These are phyloP conservation scores for Chaenocephalus aceratus DNA, from an alignment of 2,113 vertebrate species.

Conservation along the genomic window DNA sequence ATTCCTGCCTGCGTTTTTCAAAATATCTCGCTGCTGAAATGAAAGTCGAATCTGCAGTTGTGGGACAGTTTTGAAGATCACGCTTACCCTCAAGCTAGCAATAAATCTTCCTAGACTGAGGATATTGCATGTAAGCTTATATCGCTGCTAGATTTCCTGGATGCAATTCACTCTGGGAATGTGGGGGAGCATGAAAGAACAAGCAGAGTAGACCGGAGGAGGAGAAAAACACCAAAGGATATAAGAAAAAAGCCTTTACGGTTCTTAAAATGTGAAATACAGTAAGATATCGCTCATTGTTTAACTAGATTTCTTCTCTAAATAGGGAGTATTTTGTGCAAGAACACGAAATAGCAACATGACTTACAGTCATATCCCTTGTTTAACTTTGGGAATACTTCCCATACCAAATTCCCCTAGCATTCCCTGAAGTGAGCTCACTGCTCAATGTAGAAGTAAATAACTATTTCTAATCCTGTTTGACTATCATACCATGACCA, in stretches of 20 bases:
- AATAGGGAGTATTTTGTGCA: background rate
- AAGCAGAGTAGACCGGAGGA: conserved; percentile 14
- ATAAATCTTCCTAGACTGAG: conserved; percentile 57
- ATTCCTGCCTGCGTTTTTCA: conserved; percentile 78
- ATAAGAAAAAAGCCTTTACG: background rate
- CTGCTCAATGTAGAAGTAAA: background rate
- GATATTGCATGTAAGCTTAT: conserved; percentile 62
- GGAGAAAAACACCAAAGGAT: conserved; percentile 22
- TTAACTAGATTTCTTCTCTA: background rate
- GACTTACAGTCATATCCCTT: conserved; percentile 17
- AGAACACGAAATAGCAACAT: conserved; percentile 15
- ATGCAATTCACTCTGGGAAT: conserved; percentile 44
- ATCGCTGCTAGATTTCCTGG: conserved; percentile 43
- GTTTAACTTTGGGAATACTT: conserved; percentile 21
- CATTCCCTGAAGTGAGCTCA: conserved; percentile 59
- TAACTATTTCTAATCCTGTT: conserved; percentile 44
- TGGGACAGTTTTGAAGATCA: conserved; percentile 52
- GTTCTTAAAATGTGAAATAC: background rate
- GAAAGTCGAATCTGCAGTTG: conserved; percentile 62
- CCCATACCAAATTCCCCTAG: conserved; percentile 75
- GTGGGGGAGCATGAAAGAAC: conserved; percentile 53
- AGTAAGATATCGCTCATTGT: background rate
- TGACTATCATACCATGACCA: conserved; percentile 58
- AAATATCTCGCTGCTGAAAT: conserved; percentile 70
- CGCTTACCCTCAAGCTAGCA: conserved; percentile 41